Evolutionary conservation across 2,797 vertebrate genomes (phyloP).

Genomic region (Thunnus albacares): DNA sequence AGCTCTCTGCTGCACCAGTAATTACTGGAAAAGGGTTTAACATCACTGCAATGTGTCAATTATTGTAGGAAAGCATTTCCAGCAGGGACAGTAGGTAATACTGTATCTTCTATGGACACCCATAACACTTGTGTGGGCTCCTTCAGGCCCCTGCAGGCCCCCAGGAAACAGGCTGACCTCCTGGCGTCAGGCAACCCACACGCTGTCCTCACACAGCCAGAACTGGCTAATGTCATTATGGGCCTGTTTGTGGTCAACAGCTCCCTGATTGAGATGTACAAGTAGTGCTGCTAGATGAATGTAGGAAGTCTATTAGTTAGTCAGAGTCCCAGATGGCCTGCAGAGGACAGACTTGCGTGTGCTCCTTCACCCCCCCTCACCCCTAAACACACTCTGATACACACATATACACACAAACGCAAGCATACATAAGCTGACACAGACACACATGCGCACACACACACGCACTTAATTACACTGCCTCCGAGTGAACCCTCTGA

Average conservation of each 20-base stretch:
- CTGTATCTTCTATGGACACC: constrained; percentile 49
- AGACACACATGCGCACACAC: constrained; percentile 57
- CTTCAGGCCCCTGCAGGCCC: constrained; percentile 64
- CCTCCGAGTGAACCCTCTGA: constrained; percentile 83
- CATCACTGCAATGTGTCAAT: constrained; percentile 17
- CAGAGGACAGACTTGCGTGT: constrained; percentile 78
- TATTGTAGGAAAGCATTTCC: constrained; percentile 3
- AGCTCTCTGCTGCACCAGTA: not conserved
- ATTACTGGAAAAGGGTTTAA: not conserved
- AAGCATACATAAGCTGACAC: constrained; percentile 58
- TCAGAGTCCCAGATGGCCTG: constrained; percentile 86
- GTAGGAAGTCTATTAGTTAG: constrained; percentile 87
- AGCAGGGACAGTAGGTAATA: constrained; percentile 37
- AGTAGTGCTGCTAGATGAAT: constrained; percentile 79
- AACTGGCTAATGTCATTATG: constrained; percentile 84
- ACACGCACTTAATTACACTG: constrained; percentile 80
- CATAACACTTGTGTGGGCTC: constrained; percentile 51
- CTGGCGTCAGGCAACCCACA: constrained; percentile 85
- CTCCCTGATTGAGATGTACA: constrained; percentile 81
- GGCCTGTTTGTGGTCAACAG: constrained; percentile 81
- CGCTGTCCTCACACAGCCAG: constrained; percentile 80
- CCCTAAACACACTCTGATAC: constrained; percentile 68
- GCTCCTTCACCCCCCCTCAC: constrained; percentile 66
- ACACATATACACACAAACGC: constrained; percentile 55
- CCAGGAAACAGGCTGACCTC: constrained; percentile 85